A percentile compares a stretch with the other conserved stretches of the same genome.
These are phyloP conservation scores for Bergia sp. DNA, from an alignment of 92 coral and sea anemone species.

Conservation along the genomic window DNA sequence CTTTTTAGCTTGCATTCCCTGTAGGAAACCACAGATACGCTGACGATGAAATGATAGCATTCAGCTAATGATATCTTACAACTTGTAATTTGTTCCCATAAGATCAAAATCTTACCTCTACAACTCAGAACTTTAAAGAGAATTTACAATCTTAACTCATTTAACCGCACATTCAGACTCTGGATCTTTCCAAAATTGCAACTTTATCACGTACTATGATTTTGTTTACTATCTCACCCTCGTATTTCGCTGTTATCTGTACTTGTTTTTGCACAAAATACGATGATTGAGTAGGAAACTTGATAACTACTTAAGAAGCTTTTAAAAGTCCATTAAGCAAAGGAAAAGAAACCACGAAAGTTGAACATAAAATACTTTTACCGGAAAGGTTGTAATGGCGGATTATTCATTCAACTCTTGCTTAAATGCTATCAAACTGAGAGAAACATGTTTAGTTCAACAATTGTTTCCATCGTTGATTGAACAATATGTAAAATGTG, in stretches of 20 bases:
- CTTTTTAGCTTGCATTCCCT: too few relatives aligned
- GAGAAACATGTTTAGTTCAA: not conserved
- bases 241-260: not conserved
- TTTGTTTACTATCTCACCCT: not conserved
- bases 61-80: too few relatives aligned
- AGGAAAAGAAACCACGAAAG: not conserved
- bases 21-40: too few relatives aligned
- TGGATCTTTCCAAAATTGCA: not conserved
- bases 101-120: not conserved
- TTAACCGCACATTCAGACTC: not conserved
- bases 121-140: not conserved
- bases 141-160: not conserved
- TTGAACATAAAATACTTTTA: not conserved
- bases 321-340: slow-evolving; percentile 27
- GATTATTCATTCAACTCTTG: not conserved
- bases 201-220: not conserved
- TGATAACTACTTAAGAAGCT: slow-evolving; percentile 26
- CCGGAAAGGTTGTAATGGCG: not conserved
- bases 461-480: not conserved
- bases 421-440: not conserved
- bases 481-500: not conserved
- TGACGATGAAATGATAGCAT: too few relatives aligned
- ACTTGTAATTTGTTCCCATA: too few relatives aligned
- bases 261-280: not conserved
- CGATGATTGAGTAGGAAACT: slow-evolving; percentile 20